phyloP scores from a whole-genome alignment of 1,140 invertebrate species.

The Aricia agestis region DNA sequence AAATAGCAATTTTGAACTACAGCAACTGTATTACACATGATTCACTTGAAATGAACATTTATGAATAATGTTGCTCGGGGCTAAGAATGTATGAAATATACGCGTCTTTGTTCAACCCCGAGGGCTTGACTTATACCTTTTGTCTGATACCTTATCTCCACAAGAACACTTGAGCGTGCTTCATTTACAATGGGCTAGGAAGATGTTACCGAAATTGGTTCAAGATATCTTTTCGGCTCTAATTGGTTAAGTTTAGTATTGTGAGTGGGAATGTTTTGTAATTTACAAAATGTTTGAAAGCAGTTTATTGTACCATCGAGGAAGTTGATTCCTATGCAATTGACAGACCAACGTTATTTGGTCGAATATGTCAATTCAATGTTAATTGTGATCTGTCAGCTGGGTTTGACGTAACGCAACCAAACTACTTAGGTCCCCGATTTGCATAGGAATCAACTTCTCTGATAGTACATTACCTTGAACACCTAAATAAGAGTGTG shows the following conservation, averaged over 20 bases:
- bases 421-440: too few species aligned
- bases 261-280: background rate
- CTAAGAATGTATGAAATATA: constrained; percentile 6
- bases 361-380: too few species aligned
- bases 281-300: background rate
- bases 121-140: constrained; percentile 30
- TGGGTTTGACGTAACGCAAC: too few species aligned
- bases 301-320: too few species aligned
- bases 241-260: background rate
- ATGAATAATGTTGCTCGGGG: constrained; percentile 4
- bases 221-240: background rate
- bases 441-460: too few species aligned
- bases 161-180: constrained; percentile 24
- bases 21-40: background rate
- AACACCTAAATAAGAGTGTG: too few species aligned
- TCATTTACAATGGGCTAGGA: constrained; percentile 26
- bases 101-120: background rate
- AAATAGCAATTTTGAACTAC: background rate
- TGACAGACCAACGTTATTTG: too few species aligned
- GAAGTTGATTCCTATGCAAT: too few species aligned
- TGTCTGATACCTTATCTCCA: constrained; percentile 27
- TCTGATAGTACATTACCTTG: too few species aligned
- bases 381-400: too few species aligned
- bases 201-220: constrained; percentile 2
- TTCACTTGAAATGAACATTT: background rate